These are phyloP conservation scores for Apteryx owenii DNA, from an alignment of 2,113 vertebrate species.

Conservation along the genomic window DNA sequence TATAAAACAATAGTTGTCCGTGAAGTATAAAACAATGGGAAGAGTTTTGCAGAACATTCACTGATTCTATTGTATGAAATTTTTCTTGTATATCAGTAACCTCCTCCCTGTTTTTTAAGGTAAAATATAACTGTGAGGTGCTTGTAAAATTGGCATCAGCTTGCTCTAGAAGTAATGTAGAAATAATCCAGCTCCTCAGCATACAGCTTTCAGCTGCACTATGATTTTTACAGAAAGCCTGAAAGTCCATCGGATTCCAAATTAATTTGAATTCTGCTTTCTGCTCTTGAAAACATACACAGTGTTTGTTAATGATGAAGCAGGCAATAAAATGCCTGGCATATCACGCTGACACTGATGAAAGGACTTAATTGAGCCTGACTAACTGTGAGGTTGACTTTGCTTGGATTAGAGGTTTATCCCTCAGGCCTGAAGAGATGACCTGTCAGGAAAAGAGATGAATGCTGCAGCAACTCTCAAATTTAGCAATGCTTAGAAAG, in stretches of 20 bases:
- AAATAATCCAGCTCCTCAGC: not conserved
- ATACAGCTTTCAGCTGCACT: not conserved
- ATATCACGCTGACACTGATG: not conserved
- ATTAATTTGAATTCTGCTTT: not conserved
- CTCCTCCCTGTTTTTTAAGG: not conserved
- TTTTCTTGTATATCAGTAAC: not conserved
- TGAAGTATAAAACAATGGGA: not conserved
- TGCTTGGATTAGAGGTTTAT: not conserved
- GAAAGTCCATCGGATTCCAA: not conserved
- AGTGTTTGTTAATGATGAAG: not conserved
- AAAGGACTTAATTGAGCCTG: not conserved
- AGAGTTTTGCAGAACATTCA: not conserved
- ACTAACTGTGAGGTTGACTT: not conserved
- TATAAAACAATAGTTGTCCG: not conserved
- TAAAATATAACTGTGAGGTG: not conserved
- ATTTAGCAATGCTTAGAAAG: not conserved
- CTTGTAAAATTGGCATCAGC: not conserved
- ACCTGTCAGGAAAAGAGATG: not conserved
- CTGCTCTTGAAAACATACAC: not conserved
- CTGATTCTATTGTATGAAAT: fast-evolving
- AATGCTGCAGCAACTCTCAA: not conserved
- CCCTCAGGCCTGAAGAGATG: not conserved
- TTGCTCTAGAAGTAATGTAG: not conserved
- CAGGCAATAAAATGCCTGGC: not conserved
- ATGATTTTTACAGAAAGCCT: not conserved